A percentile compares a stretch with the other conserved stretches of the same genome.
phyloP scores from a whole-genome alignment of 2,888 invertebrate species.

The Watsonalla binaria region DNA sequence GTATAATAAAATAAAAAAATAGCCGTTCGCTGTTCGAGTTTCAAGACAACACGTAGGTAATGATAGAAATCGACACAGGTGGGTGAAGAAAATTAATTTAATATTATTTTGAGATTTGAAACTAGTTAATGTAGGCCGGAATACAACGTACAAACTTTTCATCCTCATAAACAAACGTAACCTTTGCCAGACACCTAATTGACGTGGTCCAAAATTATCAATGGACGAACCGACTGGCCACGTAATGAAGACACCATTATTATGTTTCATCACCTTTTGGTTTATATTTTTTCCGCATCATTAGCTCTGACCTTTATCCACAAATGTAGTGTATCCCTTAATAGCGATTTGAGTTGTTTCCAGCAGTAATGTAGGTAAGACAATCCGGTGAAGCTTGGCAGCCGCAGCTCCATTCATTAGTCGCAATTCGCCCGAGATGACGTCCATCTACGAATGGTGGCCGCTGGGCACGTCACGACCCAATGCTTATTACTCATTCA shows the following conservation, averaged over 20 bases:
- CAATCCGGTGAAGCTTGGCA: conserved; percentile 8
- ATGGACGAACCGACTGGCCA: too few relatives aligned
- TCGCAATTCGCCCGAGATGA: conserved; percentile 8
- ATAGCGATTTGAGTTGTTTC: conserved; percentile 17
- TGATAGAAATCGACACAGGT: too few relatives aligned
- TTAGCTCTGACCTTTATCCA: background rate
- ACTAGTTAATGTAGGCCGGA: too few relatives aligned
- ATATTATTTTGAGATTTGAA: too few relatives aligned
- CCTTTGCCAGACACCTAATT: too few relatives aligned
- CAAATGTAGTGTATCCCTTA: conserved; percentile 6
- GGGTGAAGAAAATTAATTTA: too few relatives aligned
- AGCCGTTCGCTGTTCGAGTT: too few relatives aligned
- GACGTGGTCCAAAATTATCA: too few relatives aligned
- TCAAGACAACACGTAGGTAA: too few relatives aligned
- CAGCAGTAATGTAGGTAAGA: conserved; percentile 14
- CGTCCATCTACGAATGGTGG: conserved; percentile 5
- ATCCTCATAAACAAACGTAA: background rate
- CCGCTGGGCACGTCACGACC: conserved; percentile 2
- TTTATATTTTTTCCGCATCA: background rate
- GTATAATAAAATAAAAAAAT: too few relatives aligned
- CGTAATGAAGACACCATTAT: background rate
- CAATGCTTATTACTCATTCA: background rate
- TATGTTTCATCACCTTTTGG: background rate
- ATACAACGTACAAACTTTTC: background rate
- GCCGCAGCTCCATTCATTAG: conserved; percentile 10